phyloP scores from a whole-genome alignment of 1,140 invertebrate species.

The Lordiphosa mommai region DNA sequence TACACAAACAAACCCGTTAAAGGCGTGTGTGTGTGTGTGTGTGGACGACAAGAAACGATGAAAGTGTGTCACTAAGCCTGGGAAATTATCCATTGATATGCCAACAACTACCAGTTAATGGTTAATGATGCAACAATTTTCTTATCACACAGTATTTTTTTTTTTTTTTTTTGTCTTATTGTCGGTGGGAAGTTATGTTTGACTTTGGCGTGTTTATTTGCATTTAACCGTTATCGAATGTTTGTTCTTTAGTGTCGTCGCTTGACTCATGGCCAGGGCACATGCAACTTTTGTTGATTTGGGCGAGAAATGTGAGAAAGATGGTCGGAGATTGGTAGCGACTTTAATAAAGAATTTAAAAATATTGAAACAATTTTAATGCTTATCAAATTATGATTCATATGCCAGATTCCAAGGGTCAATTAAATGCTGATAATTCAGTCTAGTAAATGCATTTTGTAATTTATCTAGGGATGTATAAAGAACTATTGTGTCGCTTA shows the following conservation, averaged over 20 bases:
- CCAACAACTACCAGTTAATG: background rate
- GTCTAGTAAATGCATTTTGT: too few relatives aligned
- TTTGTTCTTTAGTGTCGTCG: constrained; percentile 11
- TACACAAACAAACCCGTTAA: constrained; percentile 57
- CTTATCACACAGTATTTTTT: constrained; percentile 54
- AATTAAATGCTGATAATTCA: too few relatives aligned
- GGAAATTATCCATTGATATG: constrained; percentile 65
- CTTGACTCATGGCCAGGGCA: constrained; percentile 18
- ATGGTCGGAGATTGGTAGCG: background rate
- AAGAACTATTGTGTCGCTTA: too few relatives aligned
- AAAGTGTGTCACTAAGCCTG: constrained; percentile 73
- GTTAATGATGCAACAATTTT: constrained; percentile 73
- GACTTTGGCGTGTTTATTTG: constrained; percentile 32
- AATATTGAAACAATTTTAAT: too few relatives aligned
- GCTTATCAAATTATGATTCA: too few relatives aligned
- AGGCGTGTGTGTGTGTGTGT: constrained; percentile 17
- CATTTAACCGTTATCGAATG: constrained; percentile 29
- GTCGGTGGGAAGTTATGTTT: background rate
- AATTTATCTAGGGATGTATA: too few relatives aligned
- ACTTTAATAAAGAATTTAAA: too few relatives aligned
- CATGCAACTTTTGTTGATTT: constrained; percentile 1
- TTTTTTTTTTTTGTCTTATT: constrained; percentile 7
- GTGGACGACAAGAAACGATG: constrained; percentile 46
- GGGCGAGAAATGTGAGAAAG: background rate
- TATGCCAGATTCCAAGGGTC: too few relatives aligned